phyloP scores from a whole-genome alignment of 2,113 vertebrate species.

The Rhabdomys dilectus region DNA sequence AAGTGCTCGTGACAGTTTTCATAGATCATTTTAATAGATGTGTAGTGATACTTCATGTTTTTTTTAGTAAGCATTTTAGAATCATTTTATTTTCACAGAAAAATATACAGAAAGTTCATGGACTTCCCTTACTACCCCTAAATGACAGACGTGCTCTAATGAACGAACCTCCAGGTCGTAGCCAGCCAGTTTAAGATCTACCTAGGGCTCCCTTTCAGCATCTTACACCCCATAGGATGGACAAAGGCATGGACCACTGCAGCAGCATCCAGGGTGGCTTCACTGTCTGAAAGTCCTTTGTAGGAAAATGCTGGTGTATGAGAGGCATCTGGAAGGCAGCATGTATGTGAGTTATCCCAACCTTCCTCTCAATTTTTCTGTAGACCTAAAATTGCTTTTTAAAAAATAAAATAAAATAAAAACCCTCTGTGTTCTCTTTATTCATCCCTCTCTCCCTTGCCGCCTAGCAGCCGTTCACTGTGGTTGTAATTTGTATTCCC shows the following conservation, averaged over 20 bases:
- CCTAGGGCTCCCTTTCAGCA: too few species aligned
- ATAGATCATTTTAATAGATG: neutral
- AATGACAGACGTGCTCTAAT: neutral
- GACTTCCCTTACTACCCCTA: neutral
- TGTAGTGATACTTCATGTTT: neutral
- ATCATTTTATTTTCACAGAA: neutral
- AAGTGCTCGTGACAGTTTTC: too few species aligned
- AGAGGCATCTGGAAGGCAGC: neutral
- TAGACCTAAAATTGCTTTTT: neutral
- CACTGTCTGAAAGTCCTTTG: neutral
- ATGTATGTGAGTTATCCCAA: neutral
- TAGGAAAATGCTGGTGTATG: neutral
- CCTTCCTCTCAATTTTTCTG: neutral
- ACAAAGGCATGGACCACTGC: neutral
- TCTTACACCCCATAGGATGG: neutral
- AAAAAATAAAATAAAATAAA: neutral
- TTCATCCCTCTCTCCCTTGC: neutral
- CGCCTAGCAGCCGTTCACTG: neutral
- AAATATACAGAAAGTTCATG: neutral
- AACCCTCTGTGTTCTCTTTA: neutral
- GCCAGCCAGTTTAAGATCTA: neutral
- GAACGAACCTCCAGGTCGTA: neutral
- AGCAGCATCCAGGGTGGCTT: neutral
- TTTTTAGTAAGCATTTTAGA: neutral
- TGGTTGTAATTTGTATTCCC: constrained; percentile 4